Conservation (phyloP, 2,888 invertebrate genomes). For the Calameuta filiformis region DNA sequence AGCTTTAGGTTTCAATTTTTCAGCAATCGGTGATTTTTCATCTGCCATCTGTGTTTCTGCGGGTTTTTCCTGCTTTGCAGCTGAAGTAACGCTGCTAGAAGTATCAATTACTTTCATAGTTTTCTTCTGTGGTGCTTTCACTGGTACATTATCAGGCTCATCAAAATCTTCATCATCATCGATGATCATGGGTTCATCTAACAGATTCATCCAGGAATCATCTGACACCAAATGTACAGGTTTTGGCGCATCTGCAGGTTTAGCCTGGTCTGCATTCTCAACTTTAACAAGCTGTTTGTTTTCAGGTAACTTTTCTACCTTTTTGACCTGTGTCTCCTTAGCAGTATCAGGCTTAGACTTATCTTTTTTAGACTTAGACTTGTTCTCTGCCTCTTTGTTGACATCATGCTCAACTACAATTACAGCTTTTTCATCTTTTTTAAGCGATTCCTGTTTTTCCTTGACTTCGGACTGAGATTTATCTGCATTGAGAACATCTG, state of each 20-base stretch:
- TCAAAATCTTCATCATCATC: constrained; percentile 38
- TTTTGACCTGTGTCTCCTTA: constrained; percentile 6
- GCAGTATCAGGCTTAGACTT: constrained; percentile 16
- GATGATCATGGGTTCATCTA: constrained; percentile 49
- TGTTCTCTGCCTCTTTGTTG: constrained; percentile 4
- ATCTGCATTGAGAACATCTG: neutral
- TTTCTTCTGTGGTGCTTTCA: neutral
- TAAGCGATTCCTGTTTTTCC: neutral
- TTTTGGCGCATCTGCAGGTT: constrained; percentile 2
- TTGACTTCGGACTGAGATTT: neutral
- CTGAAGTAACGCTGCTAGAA: neutral
- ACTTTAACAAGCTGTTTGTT: constrained; percentile 22
- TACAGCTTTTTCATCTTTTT: neutral
- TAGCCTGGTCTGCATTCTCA: constrained; percentile 21
- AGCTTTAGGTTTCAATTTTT: constrained; percentile 24
- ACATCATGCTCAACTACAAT: neutral
- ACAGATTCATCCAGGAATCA: constrained; percentile 56
- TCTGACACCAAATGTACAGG: constrained; percentile 24
- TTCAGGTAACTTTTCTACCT: constrained; percentile 20
- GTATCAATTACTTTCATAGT: neutral
- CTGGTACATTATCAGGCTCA: constrained; percentile 32
- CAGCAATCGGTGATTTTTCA: constrained; percentile 43
- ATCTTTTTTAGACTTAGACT: constrained; percentile 11
- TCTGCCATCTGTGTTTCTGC: constrained; percentile 7
- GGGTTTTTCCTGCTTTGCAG: neutral